Evolutionary conservation across 2,888 invertebrate genomes (phyloP).

Genomic region (Gisinianus flammeolus): DNA sequence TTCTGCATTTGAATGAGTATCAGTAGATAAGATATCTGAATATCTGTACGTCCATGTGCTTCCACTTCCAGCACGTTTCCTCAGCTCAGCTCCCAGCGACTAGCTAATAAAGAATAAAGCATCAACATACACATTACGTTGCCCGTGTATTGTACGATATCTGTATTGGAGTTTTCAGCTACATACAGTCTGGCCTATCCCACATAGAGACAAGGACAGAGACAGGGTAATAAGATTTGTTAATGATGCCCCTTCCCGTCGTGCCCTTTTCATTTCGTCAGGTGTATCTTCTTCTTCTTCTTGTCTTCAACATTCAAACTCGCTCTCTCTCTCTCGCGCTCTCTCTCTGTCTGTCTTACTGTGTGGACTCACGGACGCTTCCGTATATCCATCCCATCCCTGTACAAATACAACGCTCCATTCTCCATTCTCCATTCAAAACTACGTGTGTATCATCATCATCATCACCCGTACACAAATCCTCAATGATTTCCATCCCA

Average conservation of each 20-base stretch:
- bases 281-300: background rate
- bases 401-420: background rate
- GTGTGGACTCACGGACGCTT: too few species aligned
- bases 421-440: background rate
- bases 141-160: background rate
- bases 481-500: too few species aligned
- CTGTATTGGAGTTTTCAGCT: background rate
- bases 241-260: slow-evolving; percentile 22
- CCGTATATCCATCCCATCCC: too few species aligned
- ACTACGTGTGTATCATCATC: too few species aligned
- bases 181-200: slow-evolving; percentile 11
- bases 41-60: background rate
- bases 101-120: slow-evolving; percentile 16
- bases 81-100: background rate
- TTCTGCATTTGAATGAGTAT: background rate
- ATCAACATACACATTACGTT: background rate
- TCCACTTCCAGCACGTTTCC: slow-evolving; percentile 12
- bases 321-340: too few species aligned
- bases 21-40: slow-evolving; percentile 19
- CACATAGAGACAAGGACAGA: background rate
- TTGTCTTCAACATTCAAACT: too few species aligned
- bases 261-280: background rate
- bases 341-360: too few species aligned
- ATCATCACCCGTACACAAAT: too few species aligned
- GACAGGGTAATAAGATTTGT: slow-evolving; percentile 43